These are phyloP conservation scores for Hololepta plana DNA, from an alignment of 2,888 invertebrate genomes.

Conservation along the genomic window DNA sequence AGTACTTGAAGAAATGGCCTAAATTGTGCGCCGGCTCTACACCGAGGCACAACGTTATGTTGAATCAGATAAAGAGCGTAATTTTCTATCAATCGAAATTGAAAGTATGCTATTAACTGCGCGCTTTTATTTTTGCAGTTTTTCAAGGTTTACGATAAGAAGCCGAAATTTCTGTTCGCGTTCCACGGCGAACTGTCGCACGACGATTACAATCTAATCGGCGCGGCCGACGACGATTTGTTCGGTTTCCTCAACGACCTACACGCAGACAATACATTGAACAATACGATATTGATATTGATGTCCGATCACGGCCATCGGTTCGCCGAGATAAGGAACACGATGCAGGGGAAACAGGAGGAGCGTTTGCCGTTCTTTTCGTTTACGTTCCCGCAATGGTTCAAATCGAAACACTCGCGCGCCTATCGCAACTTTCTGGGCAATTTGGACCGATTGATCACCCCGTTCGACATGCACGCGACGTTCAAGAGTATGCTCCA, in stretches of 20 bases:
- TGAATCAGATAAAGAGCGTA: slow-evolving; percentile 48
- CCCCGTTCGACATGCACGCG: slow-evolving; percentile 79
- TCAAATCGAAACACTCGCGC: slow-evolving; percentile 38
- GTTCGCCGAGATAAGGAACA: slow-evolving; percentile 66
- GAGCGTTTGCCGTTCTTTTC: slow-evolving; percentile 80
- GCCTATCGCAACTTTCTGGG: slow-evolving; percentile 40
- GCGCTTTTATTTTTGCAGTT: slow-evolving; percentile 26
- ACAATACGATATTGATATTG: slow-evolving; percentile 67
- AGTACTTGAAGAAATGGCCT: slow-evolving; percentile 34
- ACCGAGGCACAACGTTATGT: slow-evolving; percentile 49
- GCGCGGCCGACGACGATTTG: slow-evolving; percentile 59
- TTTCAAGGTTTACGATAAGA: slow-evolving; percentile 40
- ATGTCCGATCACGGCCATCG: slow-evolving; percentile 91
- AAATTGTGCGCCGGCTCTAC: slow-evolving; percentile 51
- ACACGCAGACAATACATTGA: slow-evolving; percentile 39
- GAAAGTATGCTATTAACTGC: too few relatives aligned
- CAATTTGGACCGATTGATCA: slow-evolving; percentile 54
- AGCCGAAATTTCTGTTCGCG: slow-evolving; percentile 67
- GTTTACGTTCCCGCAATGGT: slow-evolving; percentile 54
- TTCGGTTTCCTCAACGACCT: slow-evolving; percentile 44
- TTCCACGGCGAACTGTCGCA: slow-evolving; percentile 84
- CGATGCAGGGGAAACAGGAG: slow-evolving; percentile 81
- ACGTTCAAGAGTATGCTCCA: slow-evolving; percentile 55
- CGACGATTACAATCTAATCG: slow-evolving; percentile 63
- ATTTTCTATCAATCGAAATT: too few relatives aligned